Conservation (phyloP, 2,797 vertebrate genomes). For the Sebastes hubbsi region DNA sequence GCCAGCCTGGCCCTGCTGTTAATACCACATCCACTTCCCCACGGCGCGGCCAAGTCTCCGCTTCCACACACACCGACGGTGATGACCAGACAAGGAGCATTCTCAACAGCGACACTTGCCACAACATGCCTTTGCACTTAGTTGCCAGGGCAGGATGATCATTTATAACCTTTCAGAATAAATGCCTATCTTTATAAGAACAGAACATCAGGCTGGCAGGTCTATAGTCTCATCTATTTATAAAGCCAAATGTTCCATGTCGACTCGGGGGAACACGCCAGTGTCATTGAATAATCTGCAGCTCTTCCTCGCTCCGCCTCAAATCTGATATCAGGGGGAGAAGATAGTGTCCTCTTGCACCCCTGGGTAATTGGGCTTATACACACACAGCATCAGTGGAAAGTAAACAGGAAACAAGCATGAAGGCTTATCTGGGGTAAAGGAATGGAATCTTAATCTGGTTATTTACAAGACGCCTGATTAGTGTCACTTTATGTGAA, state of each 20-base stretch:
- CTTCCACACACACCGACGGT: conserved; percentile 54
- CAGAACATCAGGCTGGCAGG: conserved; percentile 76
- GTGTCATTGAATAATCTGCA: conserved; percentile 70
- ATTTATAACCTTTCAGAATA: conserved; percentile 83
- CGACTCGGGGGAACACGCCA: conserved; percentile 70
- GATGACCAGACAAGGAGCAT: conserved; percentile 71
- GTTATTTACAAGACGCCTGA: conserved; percentile 60
- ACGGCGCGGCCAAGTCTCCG: conserved; percentile 36
- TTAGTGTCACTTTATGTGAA: conserved; percentile 53
- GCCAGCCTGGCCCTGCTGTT: conserved; percentile 65
- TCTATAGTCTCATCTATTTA: conserved; percentile 81
- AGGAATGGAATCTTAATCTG: conserved; percentile 65
- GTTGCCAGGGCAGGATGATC: conserved; percentile 83
- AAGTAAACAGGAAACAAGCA: conserved; percentile 79
- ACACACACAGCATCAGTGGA: conserved; percentile 53
- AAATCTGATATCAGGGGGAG: conserved; percentile 37
- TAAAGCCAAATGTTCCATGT: conserved; percentile 83
- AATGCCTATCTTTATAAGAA: conserved; percentile 81
- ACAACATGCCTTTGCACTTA: conserved; percentile 74
- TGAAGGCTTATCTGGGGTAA: conserved; percentile 68
- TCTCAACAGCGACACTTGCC: conserved; percentile 68
- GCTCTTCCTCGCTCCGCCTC: conserved; percentile 47
- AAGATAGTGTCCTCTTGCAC: conserved; percentile 60
- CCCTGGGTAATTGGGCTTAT: conserved; percentile 56
- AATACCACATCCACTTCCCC: conserved; percentile 71